Conservation (phyloP, 2,113 vertebrate genomes). For the Takifugu flavidus region DNA sequence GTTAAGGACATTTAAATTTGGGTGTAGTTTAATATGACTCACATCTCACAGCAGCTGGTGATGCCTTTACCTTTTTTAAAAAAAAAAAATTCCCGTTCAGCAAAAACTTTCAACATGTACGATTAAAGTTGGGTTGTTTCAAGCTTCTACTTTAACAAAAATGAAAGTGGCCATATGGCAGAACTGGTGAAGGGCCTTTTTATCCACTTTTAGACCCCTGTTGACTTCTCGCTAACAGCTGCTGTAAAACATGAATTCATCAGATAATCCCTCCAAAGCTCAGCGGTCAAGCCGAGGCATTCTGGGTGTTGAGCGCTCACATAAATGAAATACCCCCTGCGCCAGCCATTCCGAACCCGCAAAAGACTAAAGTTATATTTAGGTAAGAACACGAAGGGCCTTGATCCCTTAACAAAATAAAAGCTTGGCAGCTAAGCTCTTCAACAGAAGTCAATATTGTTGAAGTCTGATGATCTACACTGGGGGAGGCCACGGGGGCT, state of each 20-base stretch:
- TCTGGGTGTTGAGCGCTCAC: slow-evolving; percentile 74
- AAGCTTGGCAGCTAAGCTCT: slow-evolving; percentile 76
- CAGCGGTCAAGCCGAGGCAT: slow-evolving; percentile 77
- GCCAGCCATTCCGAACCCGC: slow-evolving; percentile 58
- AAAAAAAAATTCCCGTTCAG: slow-evolving; percentile 16
- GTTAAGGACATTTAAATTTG: slow-evolving; percentile 64
- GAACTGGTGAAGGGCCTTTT: slow-evolving; percentile 49
- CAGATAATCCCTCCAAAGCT: slow-evolving; percentile 82
- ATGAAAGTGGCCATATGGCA: slow-evolving; percentile 69
- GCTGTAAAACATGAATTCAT: slow-evolving; percentile 86
- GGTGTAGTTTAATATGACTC: slow-evolving; percentile 52
- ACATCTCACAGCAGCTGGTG: slow-evolving; percentile 1
- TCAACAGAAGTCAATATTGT: slow-evolving; percentile 71
- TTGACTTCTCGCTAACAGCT: slow-evolving; percentile 82
- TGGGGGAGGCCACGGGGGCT: slow-evolving; percentile 29
- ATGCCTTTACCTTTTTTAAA: slow-evolving; percentile 10
- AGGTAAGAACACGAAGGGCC: slow-evolving; percentile 74
- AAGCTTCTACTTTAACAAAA: slow-evolving; percentile 58
- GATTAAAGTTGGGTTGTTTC: neutral
- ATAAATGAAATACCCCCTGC: slow-evolving; percentile 78
- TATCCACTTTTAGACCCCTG: slow-evolving; percentile 81
- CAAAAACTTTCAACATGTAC: slow-evolving; percentile 8
- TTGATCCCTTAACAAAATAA: slow-evolving; percentile 79
- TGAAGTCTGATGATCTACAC: slow-evolving; percentile 69
- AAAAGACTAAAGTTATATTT: slow-evolving; percentile 73